phyloP scores from a whole-genome alignment of 2,888 invertebrate genomes.

The Pachymerium ferrugineum region DNA sequence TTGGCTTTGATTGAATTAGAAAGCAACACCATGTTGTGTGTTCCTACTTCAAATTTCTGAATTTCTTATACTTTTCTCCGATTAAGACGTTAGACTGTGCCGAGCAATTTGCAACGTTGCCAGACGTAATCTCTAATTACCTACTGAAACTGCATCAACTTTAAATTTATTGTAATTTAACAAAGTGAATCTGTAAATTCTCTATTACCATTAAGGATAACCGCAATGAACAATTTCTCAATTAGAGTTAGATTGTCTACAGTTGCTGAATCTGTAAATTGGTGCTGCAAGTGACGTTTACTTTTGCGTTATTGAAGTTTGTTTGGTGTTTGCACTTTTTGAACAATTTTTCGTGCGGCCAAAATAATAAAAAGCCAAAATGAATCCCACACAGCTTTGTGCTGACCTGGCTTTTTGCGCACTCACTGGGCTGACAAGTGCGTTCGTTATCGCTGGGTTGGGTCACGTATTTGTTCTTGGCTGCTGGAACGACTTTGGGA shows the following conservation, averaged over 20 bases:
- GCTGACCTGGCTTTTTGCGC: background rate
- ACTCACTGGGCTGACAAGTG: slow-evolving; percentile 24
- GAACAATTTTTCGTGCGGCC: background rate
- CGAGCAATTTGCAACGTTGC: no score
- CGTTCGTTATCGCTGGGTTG: slow-evolving; percentile 15
- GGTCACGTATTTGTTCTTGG: slow-evolving; percentile 27
- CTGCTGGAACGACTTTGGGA: slow-evolving; percentile 11
- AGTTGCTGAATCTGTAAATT: no score
- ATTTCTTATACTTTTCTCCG: background rate
- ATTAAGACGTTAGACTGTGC: no score
- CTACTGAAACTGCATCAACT: background rate
- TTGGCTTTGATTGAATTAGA: slow-evolving; percentile 23
- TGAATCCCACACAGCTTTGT: slow-evolving; percentile 18
- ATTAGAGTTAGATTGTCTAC: no score
- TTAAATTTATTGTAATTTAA: background rate
- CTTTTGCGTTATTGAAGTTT: background rate
- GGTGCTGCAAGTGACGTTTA: background rate
- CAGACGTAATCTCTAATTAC: no score
- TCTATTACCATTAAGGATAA: no score
- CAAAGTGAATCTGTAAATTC: background rate
- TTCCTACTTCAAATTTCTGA: background rate
- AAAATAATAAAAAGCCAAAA: slow-evolving; percentile 4
- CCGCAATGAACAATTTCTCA: no score
- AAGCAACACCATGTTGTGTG: slow-evolving; percentile 11
- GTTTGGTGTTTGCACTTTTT: slow-evolving; percentile 12